Evolutionary conservation across 2,888 invertebrate genomes (phyloP).

Genomic region (Oasisia sp.): DNA sequence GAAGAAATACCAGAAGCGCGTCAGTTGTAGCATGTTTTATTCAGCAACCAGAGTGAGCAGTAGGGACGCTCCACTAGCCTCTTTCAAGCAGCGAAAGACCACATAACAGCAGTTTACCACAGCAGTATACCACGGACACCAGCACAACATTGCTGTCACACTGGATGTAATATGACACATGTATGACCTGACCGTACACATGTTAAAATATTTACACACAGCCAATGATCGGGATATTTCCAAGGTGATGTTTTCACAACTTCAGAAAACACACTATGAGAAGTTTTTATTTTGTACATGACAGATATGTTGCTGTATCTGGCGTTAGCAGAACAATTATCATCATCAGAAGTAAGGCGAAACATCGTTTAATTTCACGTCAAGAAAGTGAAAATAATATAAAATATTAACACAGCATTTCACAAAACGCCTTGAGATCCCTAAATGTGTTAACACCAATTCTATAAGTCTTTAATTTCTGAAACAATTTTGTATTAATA

Average conservation of each 20-base stretch:
- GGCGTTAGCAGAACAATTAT: background rate
- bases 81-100: background rate
- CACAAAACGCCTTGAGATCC: background rate
- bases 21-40: conserved; percentile 6
- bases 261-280: background rate
- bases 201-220: background rate
- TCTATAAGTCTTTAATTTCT: background rate
- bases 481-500: background rate
- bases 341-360: background rate
- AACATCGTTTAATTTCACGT: background rate
- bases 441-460: background rate
- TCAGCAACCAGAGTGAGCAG: background rate
- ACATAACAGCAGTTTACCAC: background rate
- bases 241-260: background rate
- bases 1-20: background rate
- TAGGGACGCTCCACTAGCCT: background rate
- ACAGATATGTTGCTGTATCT: too few relatives aligned
- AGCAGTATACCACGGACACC: background rate
- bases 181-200: background rate
- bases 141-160: background rate
- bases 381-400: background rate
- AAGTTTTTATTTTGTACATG: too few relatives aligned
- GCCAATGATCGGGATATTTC: background rate
- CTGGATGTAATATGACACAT: background rate
- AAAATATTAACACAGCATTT: background rate